Evolutionary conservation across 2,113 vertebrate genomes (phyloP).

Genomic region (Gasterosteus aculeatus): DNA sequence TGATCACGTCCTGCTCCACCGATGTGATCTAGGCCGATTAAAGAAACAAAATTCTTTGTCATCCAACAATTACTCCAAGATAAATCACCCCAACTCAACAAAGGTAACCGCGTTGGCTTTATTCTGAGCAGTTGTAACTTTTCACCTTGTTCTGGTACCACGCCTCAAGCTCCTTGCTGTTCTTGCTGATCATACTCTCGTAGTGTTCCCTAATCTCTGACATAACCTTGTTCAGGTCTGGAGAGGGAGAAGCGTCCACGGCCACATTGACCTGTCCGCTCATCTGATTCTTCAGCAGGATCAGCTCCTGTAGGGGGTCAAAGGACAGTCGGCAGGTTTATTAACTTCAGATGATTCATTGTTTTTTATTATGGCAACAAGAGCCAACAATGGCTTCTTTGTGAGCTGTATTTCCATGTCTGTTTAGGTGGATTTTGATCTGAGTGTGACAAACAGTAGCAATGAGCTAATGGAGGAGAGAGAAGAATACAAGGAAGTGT

Average conservation of each 20-base stretch:
- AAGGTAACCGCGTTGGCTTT: not conserved
- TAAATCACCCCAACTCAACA: not conserved
- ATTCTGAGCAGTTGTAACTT: not conserved
- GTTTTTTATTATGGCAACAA: not conserved
- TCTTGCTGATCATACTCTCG: constrained; percentile 82
- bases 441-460: constrained; percentile 4
- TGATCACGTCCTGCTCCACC: constrained; percentile 81
- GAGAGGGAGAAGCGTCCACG: constrained; percentile 77
- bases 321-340: not conserved
- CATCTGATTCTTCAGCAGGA: constrained; percentile 56
- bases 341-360: not conserved
- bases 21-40: constrained; percentile 74
- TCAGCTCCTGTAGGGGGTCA: constrained; percentile 65
- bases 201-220: constrained; percentile 85
- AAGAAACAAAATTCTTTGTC: not conserved
- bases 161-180: constrained; percentile 81
- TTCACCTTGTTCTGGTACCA: constrained; percentile 80
- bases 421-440: constrained; percentile 9
- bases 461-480: constrained; percentile 51
- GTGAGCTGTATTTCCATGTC: not conserved
- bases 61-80: not conserved
- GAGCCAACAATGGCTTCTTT: not conserved
- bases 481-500: constrained; percentile 68
- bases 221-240: constrained; percentile 74
- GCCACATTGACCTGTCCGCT: constrained; percentile 76